A percentile compares a stretch with the other conserved stretches of the same genome.
phyloP scores from a whole-genome alignment of 2,888 invertebrate species.

The Pollenia griseotomentosa region DNA sequence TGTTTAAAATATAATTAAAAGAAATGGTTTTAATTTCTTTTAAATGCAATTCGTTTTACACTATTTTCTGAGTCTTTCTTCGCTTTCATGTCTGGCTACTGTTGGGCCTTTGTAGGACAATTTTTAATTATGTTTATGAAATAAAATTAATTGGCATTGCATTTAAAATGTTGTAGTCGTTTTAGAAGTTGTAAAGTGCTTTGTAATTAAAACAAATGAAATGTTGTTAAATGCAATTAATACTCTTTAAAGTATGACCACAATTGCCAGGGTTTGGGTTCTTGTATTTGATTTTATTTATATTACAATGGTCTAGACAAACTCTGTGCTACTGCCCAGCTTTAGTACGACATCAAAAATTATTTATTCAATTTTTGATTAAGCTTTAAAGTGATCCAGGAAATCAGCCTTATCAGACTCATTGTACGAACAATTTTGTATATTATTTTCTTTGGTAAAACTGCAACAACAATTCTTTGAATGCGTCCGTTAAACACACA shows the following conservation, averaged over 20 bases:
- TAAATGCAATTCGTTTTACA: conserved; percentile 32
- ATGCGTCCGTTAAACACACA: too few species aligned
- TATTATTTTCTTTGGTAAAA: too few species aligned
- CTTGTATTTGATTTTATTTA: too few species aligned
- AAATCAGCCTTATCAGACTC: too few species aligned
- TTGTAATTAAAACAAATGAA: background rate
- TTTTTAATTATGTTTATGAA: conserved; percentile 27
- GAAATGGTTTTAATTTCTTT: conserved; percentile 66
- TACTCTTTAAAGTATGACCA: background rate
- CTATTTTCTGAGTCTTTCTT: background rate
- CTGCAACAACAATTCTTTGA: too few species aligned
- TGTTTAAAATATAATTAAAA: conserved; percentile 64
- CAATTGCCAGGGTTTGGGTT: background rate
- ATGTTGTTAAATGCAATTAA: conserved; percentile 1
- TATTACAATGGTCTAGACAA: too few species aligned
- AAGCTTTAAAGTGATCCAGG: too few species aligned
- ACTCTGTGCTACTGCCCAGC: too few species aligned
- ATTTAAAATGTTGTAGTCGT: background rate
- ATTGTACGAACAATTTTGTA: too few species aligned
- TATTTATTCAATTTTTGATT: background rate
- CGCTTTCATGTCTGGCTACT: background rate
- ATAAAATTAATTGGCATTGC: conserved; percentile 54
- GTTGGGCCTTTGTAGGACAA: conserved; percentile 25
- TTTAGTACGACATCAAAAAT: background rate
- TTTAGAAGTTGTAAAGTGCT: background rate